Conservation (phyloP, 2,888 invertebrate genomes). For the Rapana venosa region DNA sequence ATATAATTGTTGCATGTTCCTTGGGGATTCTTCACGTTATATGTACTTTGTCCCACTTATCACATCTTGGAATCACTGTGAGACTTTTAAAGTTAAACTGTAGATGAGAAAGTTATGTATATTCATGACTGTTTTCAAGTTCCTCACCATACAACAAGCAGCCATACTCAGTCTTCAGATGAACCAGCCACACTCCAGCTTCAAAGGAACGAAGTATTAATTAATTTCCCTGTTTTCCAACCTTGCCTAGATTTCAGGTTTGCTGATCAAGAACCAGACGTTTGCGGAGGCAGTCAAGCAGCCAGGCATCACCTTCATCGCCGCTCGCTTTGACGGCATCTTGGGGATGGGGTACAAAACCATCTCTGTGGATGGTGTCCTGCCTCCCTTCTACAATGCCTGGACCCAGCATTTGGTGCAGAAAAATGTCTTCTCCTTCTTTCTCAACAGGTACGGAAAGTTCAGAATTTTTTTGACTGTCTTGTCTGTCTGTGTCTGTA, state of each 20-base stretch:
- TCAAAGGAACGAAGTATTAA: not conserved
- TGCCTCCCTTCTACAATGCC: slow-evolving; percentile 95
- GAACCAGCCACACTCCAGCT: too few relatives aligned
- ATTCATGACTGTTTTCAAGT: too few relatives aligned
- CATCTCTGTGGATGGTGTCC: slow-evolving; percentile 94
- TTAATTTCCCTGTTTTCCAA: slow-evolving; percentile 4
- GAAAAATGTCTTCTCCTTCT: slow-evolving; percentile 94
- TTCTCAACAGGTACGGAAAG: slow-evolving; percentile 86
- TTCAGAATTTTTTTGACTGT: not conserved
- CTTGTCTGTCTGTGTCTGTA: too few relatives aligned
- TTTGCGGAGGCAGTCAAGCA: slow-evolving; percentile 97
- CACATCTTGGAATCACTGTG: too few relatives aligned
- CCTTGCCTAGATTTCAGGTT: slow-evolving; percentile 84
- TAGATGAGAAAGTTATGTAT: too few relatives aligned
- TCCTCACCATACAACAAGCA: too few relatives aligned
- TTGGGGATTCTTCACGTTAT: too few relatives aligned
- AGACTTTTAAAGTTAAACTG: too few relatives aligned
- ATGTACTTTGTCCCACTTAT: too few relatives aligned
- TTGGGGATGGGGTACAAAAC: slow-evolving; percentile 93
- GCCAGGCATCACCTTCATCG: slow-evolving; percentile 96
- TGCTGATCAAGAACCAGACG: slow-evolving; percentile 88
- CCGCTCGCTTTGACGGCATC: slow-evolving; percentile 98
- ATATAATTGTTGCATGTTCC: too few relatives aligned
- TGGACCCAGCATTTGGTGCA: slow-evolving; percentile 84
- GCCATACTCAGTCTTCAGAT: too few relatives aligned